phyloP scores from a whole-genome alignment of 1,140 invertebrate species.

The Aphis gossypii region DNA sequence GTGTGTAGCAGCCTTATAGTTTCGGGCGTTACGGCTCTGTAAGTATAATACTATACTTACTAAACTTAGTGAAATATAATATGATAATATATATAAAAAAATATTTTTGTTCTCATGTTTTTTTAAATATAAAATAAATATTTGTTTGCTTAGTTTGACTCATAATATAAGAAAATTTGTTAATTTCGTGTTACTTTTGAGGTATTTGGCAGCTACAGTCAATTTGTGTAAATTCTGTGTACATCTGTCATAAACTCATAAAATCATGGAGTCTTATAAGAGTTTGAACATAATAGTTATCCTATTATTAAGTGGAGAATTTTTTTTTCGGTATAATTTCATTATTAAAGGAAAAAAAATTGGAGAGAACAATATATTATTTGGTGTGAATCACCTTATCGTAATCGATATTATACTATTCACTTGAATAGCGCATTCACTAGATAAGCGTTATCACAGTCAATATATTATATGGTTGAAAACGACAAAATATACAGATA shows the following conservation, averaged over 20 bases:
- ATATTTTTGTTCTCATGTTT: not conserved
- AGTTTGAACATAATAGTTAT: not conserved
- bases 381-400: not conserved
- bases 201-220: not conserved
- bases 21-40: too few relatives aligned
- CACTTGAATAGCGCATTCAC: not conserved
- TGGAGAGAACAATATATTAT: too few relatives aligned
- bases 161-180: not conserved
- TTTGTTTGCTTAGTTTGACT: not conserved
- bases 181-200: not conserved
- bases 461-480: not conserved
- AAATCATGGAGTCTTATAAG: not conserved
- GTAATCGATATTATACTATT: not conserved
- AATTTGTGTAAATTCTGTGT: not conserved
- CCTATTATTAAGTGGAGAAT: too few relatives aligned
- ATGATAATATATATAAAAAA: not conserved
- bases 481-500: not conserved
- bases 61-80: not conserved
- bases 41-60: too few relatives aligned
- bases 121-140: not conserved
- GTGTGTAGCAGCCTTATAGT: too few relatives aligned
- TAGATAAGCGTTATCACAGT: not conserved
- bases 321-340: too few relatives aligned
- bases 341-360: not conserved
- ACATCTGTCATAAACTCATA: not conserved